Conservation (phyloP, 2,113 vertebrate species). For the Aythya baeri region DNA sequence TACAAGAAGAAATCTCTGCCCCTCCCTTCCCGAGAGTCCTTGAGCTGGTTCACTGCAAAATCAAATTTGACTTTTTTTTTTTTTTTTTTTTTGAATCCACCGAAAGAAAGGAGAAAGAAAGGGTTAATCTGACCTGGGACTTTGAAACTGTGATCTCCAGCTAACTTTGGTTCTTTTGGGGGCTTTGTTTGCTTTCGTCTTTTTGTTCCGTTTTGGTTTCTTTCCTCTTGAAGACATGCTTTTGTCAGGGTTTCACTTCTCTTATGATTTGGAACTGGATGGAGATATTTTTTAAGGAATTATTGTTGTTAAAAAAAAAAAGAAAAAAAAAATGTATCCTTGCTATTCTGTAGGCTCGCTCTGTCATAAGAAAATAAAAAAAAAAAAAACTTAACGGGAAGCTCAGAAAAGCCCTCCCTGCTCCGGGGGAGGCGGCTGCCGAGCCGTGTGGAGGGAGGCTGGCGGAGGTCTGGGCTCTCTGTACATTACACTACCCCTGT, state of each 20-base stretch:
- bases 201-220: not conserved
- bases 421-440: slow-evolving; percentile 42
- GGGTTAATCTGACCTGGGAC: slow-evolving; percentile 63
- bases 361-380: slow-evolving; percentile 72
- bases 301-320: slow-evolving; percentile 62
- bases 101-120: not conserved
- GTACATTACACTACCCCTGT: slow-evolving; percentile 90
- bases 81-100: not conserved
- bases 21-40: slow-evolving; percentile 54
- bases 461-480: slow-evolving; percentile 78
- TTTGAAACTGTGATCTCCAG: slow-evolving; percentile 57
- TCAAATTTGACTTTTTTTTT: not conserved
- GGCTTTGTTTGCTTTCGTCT: not conserved
- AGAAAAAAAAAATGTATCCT: slow-evolving; percentile 56
- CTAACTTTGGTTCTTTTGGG: not conserved
- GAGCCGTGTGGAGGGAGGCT: slow-evolving; percentile 64
- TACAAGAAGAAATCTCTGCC: slow-evolving; percentile 58
- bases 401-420: slow-evolving; percentile 46
- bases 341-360: slow-evolving; percentile 76
- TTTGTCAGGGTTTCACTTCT: slow-evolving; percentile 74
- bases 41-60: slow-evolving; percentile 51
- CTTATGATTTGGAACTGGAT: slow-evolving; percentile 74
- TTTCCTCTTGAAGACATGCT: slow-evolving; percentile 69
- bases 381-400: slow-evolving; percentile 16
- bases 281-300: slow-evolving; percentile 75